Base-by-base conservation (phyloP, 2,888 invertebrate species). In the Harpalus rubripes region DNA sequence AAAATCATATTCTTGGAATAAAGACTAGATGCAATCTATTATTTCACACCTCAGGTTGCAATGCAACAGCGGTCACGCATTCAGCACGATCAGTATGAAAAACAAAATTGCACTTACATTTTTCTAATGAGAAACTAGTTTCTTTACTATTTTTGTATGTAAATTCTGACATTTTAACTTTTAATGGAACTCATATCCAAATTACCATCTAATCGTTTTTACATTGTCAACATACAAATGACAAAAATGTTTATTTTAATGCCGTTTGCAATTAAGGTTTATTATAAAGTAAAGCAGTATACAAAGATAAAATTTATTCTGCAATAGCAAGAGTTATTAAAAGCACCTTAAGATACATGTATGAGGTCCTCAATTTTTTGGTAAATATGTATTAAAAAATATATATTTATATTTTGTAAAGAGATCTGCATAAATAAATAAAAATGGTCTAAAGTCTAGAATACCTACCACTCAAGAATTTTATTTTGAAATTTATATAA, bases 131-230 rank as follows among this genome's bases (percentile, higher is more conserved):
- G 15, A 68, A 39, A 68, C 68, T 39, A 39, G 68, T 68, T 68
- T 39, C 12, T 68, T 39, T 39, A 68, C 39, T 68, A 68, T 68
- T 68, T 68, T 68, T 68, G 68, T 68, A 68, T 68, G 68, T 68
- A 68, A 68, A 68, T 68, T 68, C 68, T 68, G 68, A 68, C 68
- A 68, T 68, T 68, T 68, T 32, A 68, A 68, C 68, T 65, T 65
- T 65, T 65, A 39, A 39, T 65, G 65, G n/a, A 32, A n/a, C 15
- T 32, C 32, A 68, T 68, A 68, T 68, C 68, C 39, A 39, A 68
- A 68, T 68, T 68, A 68, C 39, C n/a, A 68, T 68, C 12, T 68
- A 68, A 68, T 39, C 32, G 15, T 39, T 65, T 32, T 65, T 68
- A 39, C 1, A 12, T 68, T 12, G 39, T 68, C 32, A 68, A 32